Base-by-base conservation (phyloP, 1,140 invertebrate genomes). In the Drosophila chauvacae region DNA sequence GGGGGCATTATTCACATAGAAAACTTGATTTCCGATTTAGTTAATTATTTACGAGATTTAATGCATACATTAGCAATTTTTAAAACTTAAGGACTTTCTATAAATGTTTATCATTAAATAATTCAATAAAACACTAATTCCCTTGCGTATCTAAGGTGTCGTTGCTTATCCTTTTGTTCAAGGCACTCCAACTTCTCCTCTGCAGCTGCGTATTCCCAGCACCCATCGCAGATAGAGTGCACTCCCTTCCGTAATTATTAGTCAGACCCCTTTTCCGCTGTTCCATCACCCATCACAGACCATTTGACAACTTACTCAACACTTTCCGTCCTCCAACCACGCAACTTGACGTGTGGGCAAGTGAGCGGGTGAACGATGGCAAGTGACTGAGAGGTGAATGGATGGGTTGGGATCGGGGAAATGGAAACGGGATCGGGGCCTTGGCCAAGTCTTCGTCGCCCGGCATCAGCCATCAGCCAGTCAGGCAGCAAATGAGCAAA, bases 401-500 rank as follows among this genome's bases (percentile, higher is more conserved):
- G 48, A 68, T 20, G 14, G 60, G 44, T 51, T n/a, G 35, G 18
- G 33, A 44, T 23, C 48, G 48, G 28, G 16, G 16, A 6, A 18
- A 18, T 6, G 50, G 50, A 7, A 35, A 20, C 30, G 50, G 20
- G 33, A 55, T 37, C 53, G 20, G 20, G 48, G 30, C 48, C 41
- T n/a, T 55, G 77, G 74, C 71, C 64, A 74, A 63, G 81, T 83
- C 69, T 72, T 75, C 42, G 51, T 59, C 48, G 62, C 65, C 69
- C 81, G 51, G 57, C 77, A 55, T 69, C 80, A 77, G 73, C 63
- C 72, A 72, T 72, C 75, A 83, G 59, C 80, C 80, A 83, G 75
- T 78, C 77, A 79, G 72, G 80, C 85, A 71, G 77, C 80, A 87
- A 87, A 88, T 87, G 75, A 80, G 84, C 74, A 81, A 87, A 80